Evolutionary conservation across 2,113 vertebrate species (phyloP), one percentile per base, ranked within the genome.

Genomic region (Sminthopsis crassicaudata): DNA sequence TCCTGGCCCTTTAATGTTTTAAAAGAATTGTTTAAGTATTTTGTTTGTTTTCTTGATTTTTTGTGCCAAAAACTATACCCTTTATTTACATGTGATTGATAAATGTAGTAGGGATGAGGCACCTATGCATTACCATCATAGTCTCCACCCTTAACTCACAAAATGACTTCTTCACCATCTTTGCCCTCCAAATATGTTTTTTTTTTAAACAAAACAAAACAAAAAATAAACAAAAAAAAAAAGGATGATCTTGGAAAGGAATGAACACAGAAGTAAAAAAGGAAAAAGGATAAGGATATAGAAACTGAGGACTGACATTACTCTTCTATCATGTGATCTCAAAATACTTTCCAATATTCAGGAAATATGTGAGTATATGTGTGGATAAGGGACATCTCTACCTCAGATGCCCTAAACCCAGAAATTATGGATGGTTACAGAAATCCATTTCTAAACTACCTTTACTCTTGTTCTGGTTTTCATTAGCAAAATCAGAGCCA

Each of bases 351-450:
- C 6, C 36, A 76, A 76, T 22, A 42, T 42, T 76, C 4, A 76
- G 36, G 30, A 12, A 23, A n/a, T 14, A 36, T n/a, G n/a, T 67
- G 30, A 2, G 9, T 60, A 36, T 60, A 19, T 76, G 11, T 76
- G 36, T 4, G 30, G 30, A 25, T 10, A 0, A 36, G 16, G 36
- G 67, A 9, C 50, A 51, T 51, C 50, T 9, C 50, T 51, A 54
- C 98, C 95, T 91, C n/a, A 16, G 36, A 19, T 76, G 99, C 99
- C 5, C 99, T 99, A 0, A 99, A 99, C 27, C 99, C 99, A 97
- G 98, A 67, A 30, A 76, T 16, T 42, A 42, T 76, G 67, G 16
- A 76, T n/a, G 36, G 27, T 16, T 67, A 14, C 36, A 76, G 67
- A 76, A 42, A 8, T 30, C 10, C 46, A 50, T 90, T 7, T 30